A percentile compares a stretch with the other conserved stretches of the same genome.
phyloP scores from a whole-genome alignment of 2,113 vertebrate species.

The Ciconia maguari region DNA sequence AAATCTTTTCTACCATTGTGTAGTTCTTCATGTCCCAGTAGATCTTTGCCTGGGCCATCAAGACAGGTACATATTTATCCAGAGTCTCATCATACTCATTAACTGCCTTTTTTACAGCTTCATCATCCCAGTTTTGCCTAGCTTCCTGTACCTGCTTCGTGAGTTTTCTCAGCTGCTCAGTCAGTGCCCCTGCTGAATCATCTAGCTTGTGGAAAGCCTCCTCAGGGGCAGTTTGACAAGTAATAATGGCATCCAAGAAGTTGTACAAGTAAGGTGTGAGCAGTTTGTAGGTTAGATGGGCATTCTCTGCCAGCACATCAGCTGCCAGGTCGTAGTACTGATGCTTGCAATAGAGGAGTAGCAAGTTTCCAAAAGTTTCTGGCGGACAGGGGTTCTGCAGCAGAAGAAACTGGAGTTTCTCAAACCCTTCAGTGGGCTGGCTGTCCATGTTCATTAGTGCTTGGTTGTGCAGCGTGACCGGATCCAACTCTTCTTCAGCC shows the following conservation, averaged over 20 bases:
- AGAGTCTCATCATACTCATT: conserved; percentile 87
- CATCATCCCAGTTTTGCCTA: conserved; percentile 82
- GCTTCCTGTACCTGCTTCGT: conserved; percentile 89
- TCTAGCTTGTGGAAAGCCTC: conserved; percentile 95
- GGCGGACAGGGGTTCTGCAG: conserved; percentile 91
- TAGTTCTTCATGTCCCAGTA: conserved; percentile 97
- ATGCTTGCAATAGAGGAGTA: conserved; percentile 89
- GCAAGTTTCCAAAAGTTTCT: conserved; percentile 93
- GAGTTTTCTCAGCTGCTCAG: conserved; percentile 86
- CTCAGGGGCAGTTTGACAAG: conserved; percentile 92
- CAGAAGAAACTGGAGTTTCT: conserved; percentile 92
- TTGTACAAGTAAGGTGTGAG: conserved; percentile 92
- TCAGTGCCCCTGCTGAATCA: conserved; percentile 83
- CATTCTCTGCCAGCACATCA: conserved; percentile 94
- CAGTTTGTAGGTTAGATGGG: conserved; percentile 92
- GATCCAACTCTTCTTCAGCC: conserved; percentile 92
- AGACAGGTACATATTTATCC: conserved; percentile 89
- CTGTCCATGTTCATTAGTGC: conserved; percentile 93
- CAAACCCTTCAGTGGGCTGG: conserved; percentile 90
- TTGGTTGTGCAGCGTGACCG: conserved; percentile 95
- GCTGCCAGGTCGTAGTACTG: conserved; percentile 94
- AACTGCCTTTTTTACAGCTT: conserved; percentile 80
- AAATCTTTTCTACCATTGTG: conserved; percentile 93
- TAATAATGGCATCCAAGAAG: conserved; percentile 91
- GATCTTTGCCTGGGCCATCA: conserved; percentile 96